Evolutionary conservation across 1,140 invertebrate genomes (phyloP).

Genomic region (Grapholita molesta): DNA sequence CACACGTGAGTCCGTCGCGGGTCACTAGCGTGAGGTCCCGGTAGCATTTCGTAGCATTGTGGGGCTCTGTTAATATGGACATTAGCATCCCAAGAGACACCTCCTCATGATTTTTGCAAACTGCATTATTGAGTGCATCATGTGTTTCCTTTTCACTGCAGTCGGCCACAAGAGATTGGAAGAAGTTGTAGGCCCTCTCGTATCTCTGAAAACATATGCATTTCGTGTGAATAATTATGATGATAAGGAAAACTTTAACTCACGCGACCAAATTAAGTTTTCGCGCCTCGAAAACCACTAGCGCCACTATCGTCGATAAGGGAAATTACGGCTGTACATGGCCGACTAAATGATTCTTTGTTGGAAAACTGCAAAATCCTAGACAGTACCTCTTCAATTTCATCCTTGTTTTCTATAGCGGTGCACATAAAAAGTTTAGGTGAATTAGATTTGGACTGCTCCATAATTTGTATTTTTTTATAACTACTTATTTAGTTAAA

Average conservation of each 20-base stretch:
- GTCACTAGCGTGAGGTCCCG: conserved; percentile 93
- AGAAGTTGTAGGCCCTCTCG: conserved; percentile 87
- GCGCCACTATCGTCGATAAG: conserved; percentile 72
- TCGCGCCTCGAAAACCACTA: conserved; percentile 58
- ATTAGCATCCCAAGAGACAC: conserved; percentile 94
- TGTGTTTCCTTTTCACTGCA: conserved; percentile 96
- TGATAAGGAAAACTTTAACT: conserved; percentile 20
- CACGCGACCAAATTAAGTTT: conserved; percentile 41
- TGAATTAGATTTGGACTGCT: conserved; percentile 78
- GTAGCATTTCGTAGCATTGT: conserved; percentile 91
- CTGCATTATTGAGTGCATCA: conserved; percentile 92
- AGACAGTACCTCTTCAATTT: conserved; percentile 87
- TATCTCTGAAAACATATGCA: conserved; percentile 88
- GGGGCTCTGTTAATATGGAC: conserved; percentile 92
- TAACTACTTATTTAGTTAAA: conserved; percentile 70
- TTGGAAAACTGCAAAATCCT: conserved; percentile 74
- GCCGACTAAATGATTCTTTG: conserved; percentile 79
- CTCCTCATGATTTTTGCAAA: conserved; percentile 94
- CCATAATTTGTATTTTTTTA: conserved; percentile 77
- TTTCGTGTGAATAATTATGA: conserved; percentile 37
- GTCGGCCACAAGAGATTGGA: conserved; percentile 88
- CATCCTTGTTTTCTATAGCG: conserved; percentile 89
- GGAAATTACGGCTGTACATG: conserved; percentile 78
- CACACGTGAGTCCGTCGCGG: conserved; percentile 91
- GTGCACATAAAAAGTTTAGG: conserved; percentile 80